Evolutionary conservation across 2,113 vertebrate species (phyloP), one percentile per base, ranked within the genome.

Genomic region (Platichthys stellatus): DNA sequence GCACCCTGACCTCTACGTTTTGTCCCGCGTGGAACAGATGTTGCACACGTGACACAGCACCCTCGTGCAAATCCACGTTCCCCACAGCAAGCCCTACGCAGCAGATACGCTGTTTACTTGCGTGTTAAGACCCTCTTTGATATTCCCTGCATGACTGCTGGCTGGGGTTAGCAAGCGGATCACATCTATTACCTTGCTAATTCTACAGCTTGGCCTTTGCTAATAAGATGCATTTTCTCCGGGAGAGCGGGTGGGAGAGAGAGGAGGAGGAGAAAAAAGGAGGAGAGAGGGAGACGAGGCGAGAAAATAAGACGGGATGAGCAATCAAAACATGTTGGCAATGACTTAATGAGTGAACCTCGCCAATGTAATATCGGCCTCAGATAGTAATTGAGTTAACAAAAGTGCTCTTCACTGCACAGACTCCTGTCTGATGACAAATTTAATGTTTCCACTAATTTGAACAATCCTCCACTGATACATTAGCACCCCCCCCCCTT

Each of bases 141-240:
- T 78, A 91, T 92, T 89, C 90, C 35, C 84, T 72, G 80, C 85
- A 72, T 81, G 78, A 21, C 74, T 69, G 72, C 84, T 45, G 80
- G 78, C 81, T 76, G 82, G 83, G 88, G 87, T 89, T 90, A 88
- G 90, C 71, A 86, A 89, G 91, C 86, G 82, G 88, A 91, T 91
- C 90, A 86, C 88, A 92, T 90, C 90, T 92, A 88, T 91, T 89
- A 91, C 89, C 67, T 85, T 84, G 82, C 87, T 91, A 91, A 93
- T 92, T 91, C 89, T 87, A 69, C 88, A 87, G 90, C 86, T 86
- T 88, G 87, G 87, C 84, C 88, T 86, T 77, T 87, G 88, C 82
- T 93, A 92, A 93, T 89, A 90, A 86, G 83, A 90, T 83, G 76
- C 78, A 79, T 85, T 90, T 84, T 81, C 76, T 88, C 68, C 49